Evolutionary conservation across 1,140 invertebrate species (phyloP).

Genomic region (Atta colombica): DNA sequence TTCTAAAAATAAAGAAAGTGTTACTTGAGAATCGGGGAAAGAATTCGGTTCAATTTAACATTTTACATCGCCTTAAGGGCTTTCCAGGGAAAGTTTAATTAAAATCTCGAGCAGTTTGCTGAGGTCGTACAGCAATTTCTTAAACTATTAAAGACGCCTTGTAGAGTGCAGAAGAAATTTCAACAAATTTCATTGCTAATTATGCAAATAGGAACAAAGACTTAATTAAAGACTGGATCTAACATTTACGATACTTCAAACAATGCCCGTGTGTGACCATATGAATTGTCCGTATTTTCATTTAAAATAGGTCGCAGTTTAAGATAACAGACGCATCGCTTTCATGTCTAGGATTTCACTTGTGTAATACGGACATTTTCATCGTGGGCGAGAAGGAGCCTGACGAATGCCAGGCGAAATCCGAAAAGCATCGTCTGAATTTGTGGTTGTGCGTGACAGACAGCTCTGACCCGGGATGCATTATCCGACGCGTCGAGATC

Average conservation of each 20-base stretch:
- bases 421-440: slow-evolving; percentile 67
- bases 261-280: slow-evolving; percentile 1
- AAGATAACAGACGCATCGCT: slow-evolving; percentile 23
- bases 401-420: slow-evolving; percentile 59
- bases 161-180: slow-evolving; percentile 36
- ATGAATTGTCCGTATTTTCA: not conserved
- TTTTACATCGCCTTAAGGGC: slow-evolving; percentile 56
- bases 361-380: slow-evolving; percentile 44
- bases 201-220: slow-evolving; percentile 38
- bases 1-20: slow-evolving; percentile 57
- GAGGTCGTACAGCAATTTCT: slow-evolving; percentile 58
- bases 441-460: slow-evolving; percentile 64
- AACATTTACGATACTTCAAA: not conserved
- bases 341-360: not conserved
- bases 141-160: slow-evolving; percentile 45
- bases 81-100: slow-evolving; percentile 58
- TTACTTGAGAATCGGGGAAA: slow-evolving; percentile 52
- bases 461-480: slow-evolving; percentile 64
- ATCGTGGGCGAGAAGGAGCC: slow-evolving; percentile 23
- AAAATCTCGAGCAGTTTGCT: slow-evolving; percentile 53
- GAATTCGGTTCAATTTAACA: slow-evolving; percentile 63
- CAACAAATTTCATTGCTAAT: slow-evolving; percentile 55
- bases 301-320: slow-evolving; percentile 26
- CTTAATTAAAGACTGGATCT: slow-evolving; percentile 20
- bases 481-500: slow-evolving; percentile 67